Conservation (phyloP, 2,113 vertebrate species). For the Castor canadensis region DNA sequence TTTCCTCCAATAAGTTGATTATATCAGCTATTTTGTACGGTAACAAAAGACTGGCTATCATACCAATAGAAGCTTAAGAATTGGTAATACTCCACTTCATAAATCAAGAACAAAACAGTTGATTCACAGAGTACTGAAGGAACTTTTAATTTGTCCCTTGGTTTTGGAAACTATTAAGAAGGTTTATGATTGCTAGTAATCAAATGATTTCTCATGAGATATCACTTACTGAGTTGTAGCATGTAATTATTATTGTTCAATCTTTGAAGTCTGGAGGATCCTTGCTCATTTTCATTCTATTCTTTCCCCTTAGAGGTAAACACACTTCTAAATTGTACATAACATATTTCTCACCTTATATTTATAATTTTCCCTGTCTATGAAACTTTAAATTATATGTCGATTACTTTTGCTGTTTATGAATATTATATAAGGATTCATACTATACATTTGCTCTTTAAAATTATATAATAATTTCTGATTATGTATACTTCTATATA, state of each 20-base stretch:
- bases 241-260: background rate
- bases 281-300: background rate
- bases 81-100: background rate
- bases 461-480: background rate
- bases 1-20: background rate
- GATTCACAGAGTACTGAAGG: background rate
- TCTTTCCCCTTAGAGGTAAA: background rate
- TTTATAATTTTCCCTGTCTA: background rate
- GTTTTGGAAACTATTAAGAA: background rate
- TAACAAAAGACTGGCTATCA: background rate
- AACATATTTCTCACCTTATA: background rate
- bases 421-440: background rate
- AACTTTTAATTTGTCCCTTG: background rate
- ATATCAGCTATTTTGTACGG: background rate
- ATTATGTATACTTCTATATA: no score
- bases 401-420: background rate
- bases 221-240: background rate
- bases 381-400: background rate
- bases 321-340: background rate
- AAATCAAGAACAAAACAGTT: background rate
- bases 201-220: background rate
- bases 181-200: background rate
- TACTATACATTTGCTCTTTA: background rate
- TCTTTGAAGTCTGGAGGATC: background rate
- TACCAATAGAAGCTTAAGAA: background rate